These are phyloP conservation scores for Whitmania pigra DNA, from an alignment of 1,140 invertebrate species.

Conservation along the genomic window DNA sequence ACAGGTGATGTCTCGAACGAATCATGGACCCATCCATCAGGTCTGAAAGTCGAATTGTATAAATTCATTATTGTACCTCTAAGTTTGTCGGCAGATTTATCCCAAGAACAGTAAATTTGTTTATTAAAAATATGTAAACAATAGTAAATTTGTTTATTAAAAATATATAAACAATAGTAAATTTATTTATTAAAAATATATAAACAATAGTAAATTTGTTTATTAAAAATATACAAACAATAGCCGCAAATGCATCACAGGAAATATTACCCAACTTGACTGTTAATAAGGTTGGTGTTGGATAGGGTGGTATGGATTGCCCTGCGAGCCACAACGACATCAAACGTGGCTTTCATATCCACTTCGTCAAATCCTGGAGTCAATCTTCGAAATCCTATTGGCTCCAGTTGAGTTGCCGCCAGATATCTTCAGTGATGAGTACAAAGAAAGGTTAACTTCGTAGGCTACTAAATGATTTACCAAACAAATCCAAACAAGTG, in stretches of 20 bases:
- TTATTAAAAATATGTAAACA: too few relatives aligned
- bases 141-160: too few relatives aligned
- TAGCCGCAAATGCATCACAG: background rate
- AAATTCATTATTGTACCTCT: background rate
- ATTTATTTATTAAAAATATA: too few relatives aligned
- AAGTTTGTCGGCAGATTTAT: background rate
- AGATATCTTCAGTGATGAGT: constrained; percentile 34
- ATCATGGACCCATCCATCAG: constrained; percentile 16
- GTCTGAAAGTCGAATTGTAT: background rate
- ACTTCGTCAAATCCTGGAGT: constrained; percentile 96
- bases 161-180: too few relatives aligned
- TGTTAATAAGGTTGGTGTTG: background rate
- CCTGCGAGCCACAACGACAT: background rate
- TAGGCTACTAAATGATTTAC: background rate
- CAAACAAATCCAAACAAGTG: background rate
- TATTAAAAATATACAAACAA: too few relatives aligned
- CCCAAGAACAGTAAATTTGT: too few relatives aligned
- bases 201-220: too few relatives aligned
- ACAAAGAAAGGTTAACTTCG: background rate
- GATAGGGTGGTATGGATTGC: background rate
- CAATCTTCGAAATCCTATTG: constrained; percentile 67
- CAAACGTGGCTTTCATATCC: constrained; percentile 68
- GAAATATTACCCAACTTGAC: background rate
- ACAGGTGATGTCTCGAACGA: background rate
- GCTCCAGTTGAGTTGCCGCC: constrained; percentile 72